Base-by-base conservation (phyloP, 2,797 vertebrate genomes). In the Darevskia nairensis region DNA sequence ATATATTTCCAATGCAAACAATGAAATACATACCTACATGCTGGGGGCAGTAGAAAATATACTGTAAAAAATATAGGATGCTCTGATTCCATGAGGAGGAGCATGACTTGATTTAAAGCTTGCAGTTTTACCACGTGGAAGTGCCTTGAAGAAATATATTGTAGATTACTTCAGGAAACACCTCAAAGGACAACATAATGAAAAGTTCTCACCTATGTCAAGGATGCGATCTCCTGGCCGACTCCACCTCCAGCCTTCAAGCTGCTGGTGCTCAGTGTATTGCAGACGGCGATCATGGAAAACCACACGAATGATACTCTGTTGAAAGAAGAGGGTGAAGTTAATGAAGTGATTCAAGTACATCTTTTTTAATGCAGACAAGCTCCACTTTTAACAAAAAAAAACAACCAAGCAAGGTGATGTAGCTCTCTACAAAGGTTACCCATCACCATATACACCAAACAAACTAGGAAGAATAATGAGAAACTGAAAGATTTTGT, bases 211-310 rank as follows among this genome's bases (percentile, higher is more conserved):
- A 99, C 98, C 98, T 80, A 99, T 96, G 89, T 99, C 98, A 83
- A 99, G 96, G 94, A 99, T 99, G 11, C 98, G 96, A 93, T 99
- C 98, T 84, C 98, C 98, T 0, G 98, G 98, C 27, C 98, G 94
- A 94, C 97, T 99, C 98, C 98, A 99, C 89, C 97, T 97, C 98
- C 98, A 99, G 78, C 98, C 98, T 92, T 99, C 98, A 5, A 99
- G 96, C 96, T 99, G 98, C 92, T 99, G 98, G 91, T 99, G 98
- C 92, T 99, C 98, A 0, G 97, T 98, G 84, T 99, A 99, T 95
- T 99, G 98, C 92, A 99, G 96, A 1, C 98, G 98, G 2, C 98
- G 98, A 89, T 99, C 98, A 1, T 99, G 98, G 92, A 99, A 99
- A 94, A 98, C 97, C 64, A 99, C 98, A 0, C 98, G 98, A 85